Evolutionary conservation across 2,113 vertebrate species (phyloP).

Genomic region (Sialia sialis): DNA sequence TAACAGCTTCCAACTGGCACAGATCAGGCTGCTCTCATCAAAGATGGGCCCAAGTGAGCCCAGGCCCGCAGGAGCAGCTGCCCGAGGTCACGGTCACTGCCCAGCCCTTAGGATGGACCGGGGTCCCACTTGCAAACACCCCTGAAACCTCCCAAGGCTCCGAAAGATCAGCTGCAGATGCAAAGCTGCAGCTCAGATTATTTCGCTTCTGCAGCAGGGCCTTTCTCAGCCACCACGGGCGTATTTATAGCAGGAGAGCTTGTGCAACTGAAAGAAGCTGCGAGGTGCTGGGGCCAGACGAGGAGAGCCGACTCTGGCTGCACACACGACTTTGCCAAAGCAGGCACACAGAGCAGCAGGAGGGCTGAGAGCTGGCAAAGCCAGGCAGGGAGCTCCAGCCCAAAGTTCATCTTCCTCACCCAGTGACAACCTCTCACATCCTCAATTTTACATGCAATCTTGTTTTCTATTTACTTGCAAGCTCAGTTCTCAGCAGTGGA

Average conservation of each 20-base stretch:
- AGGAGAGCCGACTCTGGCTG: not conserved
- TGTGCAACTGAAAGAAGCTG: not conserved
- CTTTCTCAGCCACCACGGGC: not conserved
- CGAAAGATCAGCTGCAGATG: not conserved
- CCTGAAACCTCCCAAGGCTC: not conserved
- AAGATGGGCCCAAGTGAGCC: not conserved
- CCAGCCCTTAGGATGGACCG: not conserved
- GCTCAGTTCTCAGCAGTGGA: not conserved
- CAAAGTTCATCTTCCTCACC: not conserved
- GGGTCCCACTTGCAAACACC: not conserved
- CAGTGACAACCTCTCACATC: not conserved
- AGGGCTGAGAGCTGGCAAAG: not conserved
- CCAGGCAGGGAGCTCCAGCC: not conserved
- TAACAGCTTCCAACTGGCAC: not conserved
- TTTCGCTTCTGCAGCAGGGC: not conserved
- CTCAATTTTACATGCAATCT: not conserved
- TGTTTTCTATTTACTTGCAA: not conserved
- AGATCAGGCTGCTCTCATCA: not conserved
- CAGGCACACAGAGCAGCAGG: not conserved
- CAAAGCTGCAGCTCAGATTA: not conserved
- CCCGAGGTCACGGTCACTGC: not conserved
- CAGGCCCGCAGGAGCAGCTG: not conserved
- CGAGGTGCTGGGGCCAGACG: not conserved
- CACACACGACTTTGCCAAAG: not conserved
- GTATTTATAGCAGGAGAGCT: not conserved